Evolutionary conservation across 2,113 vertebrate genomes (phyloP), one percentile per base, ranked within the genome.

Genomic region (Formicarius rufipectus): DNA sequence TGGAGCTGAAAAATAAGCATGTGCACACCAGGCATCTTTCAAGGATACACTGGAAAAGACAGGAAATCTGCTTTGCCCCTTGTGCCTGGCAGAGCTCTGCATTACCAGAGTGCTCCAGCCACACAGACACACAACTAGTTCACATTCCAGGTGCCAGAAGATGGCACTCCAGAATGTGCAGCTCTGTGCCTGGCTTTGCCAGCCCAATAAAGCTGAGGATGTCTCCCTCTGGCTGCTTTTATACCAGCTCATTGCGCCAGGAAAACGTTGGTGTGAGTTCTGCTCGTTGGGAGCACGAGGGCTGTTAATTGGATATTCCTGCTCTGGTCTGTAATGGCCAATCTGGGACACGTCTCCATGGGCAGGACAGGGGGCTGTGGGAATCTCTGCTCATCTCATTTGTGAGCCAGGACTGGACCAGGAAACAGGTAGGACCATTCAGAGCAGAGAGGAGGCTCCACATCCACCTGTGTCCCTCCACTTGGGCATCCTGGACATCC

Each of bases 141-240:
- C 37, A 23, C 52, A 39, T 6, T 23, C 9, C 6, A 77, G 75
- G 78, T 87, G 94, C 94, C 95, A 97, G 95, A 95, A 96, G 95
- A 95, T 97, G 96, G 96, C 93, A 96, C 94, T 96, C 96, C 79
- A 96, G 94, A 96, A 96, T 91, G 93, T 40, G 4, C 75, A 83
- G 95, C 94, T 93, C 8, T 13, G 18, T 45, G 84, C 77, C 93
- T 62, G 87, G 62, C 35, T 87, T 24, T 89, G 81, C 78, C 91
- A 95, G 93, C 91, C 89, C 77, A 63, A n/a, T 87, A 84, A 95
- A 68, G 73, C 69, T 0, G 24, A 59, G 6, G 77, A 89, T 95
- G 89, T 95, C 95, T 95, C 95, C 94, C 96, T 95, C 93, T 94
- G 96, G 94, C 96, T 95, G 95, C 89, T 97, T 95, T 95, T 92